Evolutionary conservation across 2,888 invertebrate genomes (phyloP).

Genomic region (Netelia inedita): DNA sequence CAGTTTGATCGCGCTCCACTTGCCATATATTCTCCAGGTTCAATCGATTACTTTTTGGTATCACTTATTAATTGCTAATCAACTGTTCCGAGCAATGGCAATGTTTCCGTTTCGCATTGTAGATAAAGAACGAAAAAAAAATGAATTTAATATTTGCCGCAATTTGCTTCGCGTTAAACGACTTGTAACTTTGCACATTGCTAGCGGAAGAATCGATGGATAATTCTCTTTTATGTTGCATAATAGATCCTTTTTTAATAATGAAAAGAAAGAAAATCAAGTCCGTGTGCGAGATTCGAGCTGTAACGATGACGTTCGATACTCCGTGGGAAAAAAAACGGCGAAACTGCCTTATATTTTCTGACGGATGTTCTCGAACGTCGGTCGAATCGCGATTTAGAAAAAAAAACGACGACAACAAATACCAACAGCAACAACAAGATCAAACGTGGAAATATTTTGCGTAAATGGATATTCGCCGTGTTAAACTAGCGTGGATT

Average conservation of each 20-base stretch:
- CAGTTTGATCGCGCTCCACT: conserved; percentile 59
- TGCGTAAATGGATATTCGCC: conserved; percentile 71
- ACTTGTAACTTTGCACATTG: conserved; percentile 56
- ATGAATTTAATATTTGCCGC: not conserved
- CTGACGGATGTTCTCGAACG: conserved; percentile 48
- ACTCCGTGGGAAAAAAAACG: conserved; percentile 62
- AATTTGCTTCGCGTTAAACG: conserved; percentile 21
- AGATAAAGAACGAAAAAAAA: conserved; percentile 45
- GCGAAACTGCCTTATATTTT: conserved; percentile 45
- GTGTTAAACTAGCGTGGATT: conserved; percentile 66
- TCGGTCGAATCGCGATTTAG: conserved; percentile 46
- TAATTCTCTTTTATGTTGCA: conserved; percentile 56
- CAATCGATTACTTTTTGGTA: conserved; percentile 56
- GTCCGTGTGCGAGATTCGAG: conserved; percentile 60
- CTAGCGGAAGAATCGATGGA: conserved; percentile 39
- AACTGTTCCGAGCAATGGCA: conserved; percentile 41
- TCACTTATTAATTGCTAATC: conserved; percentile 57
- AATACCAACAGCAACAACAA: conserved; percentile 30
- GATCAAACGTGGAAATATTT: conserved; percentile 63
- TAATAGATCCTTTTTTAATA: conserved; percentile 64
- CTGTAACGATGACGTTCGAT: conserved; percentile 70
- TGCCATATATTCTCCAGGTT: conserved; percentile 65
- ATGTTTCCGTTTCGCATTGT: conserved; percentile 57
- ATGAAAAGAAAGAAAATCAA: not conserved
- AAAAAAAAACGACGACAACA: conserved; percentile 24